Conservation (phyloP, 2,888 invertebrate species). For the Emmelina monodactyla region DNA sequence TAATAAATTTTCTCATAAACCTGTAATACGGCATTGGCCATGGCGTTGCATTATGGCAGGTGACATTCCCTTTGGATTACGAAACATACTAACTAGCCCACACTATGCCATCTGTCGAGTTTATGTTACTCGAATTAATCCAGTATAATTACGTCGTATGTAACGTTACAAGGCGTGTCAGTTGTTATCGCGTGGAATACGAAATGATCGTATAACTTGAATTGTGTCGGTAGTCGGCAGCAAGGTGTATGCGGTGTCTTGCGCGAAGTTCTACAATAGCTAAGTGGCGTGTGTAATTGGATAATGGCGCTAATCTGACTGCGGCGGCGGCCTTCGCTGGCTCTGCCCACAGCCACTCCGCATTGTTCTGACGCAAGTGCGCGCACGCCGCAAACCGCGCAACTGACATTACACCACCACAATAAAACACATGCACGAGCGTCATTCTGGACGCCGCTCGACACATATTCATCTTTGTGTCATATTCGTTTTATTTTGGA, state of each 20-base stretch:
- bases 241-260: conserved; percentile 5
- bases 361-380: background rate
- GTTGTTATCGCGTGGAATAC: background rate
- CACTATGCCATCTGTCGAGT: background rate
- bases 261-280: conserved; percentile 34
- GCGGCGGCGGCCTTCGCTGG: conserved; percentile 35
- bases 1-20: conserved; percentile 9
- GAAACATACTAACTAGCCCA: background rate
- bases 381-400: too few relatives aligned
- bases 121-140: too few relatives aligned
- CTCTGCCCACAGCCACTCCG: conserved; percentile 13
- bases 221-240: background rate
- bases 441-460: background rate
- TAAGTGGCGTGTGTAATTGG: conserved; percentile 46
- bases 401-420: too few relatives aligned
- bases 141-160: too few relatives aligned
- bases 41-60: conserved; percentile 3
- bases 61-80: background rate
- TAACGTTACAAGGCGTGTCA: background rate
- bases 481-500: conserved; percentile 22
- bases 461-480: conserved; percentile 1
- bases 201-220: background rate
- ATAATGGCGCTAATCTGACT: conserved; percentile 48
- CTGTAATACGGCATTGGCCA: conserved; percentile 1
- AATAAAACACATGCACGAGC: background rate